A percentile compares a stretch with the other conserved stretches of the same genome.
phyloP scores from a whole-genome alignment of 2,888 invertebrate species.

The Cataglyphis livida region DNA sequence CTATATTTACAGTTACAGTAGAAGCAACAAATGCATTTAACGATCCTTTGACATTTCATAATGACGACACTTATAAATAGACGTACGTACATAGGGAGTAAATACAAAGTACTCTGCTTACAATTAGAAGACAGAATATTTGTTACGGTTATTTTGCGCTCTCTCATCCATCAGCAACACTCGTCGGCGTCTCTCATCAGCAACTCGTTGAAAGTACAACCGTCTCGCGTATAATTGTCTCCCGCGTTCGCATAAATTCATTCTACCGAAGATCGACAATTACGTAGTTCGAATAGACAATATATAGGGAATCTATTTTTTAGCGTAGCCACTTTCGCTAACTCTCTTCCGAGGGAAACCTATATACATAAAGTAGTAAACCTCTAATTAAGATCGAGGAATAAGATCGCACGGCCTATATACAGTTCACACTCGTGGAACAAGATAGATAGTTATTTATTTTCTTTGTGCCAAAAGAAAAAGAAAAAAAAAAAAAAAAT shows the following conservation, averaged over 20 bases:
- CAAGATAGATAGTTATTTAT: constrained; percentile 42
- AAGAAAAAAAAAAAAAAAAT: neutral
- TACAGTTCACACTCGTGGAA: constrained; percentile 24
- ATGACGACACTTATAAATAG: constrained; percentile 24
- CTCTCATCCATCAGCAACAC: constrained; percentile 23
- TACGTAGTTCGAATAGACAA: constrained; percentile 27
- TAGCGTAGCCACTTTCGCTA: constrained; percentile 31
- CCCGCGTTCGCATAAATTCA: constrained; percentile 12
- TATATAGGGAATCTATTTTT: constrained; percentile 39
- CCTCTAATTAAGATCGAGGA: constrained; percentile 20
- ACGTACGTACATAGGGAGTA: constrained; percentile 28
- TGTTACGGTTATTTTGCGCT: constrained; percentile 11
- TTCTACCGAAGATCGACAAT: neutral
- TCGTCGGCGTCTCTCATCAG: constrained; percentile 1
- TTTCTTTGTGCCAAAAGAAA: constrained; percentile 47
- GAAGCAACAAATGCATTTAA: constrained; percentile 30
- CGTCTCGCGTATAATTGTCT: neutral
- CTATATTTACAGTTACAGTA: constrained; percentile 16
- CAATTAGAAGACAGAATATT: constrained; percentile 26
- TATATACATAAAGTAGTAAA: constrained; percentile 8
- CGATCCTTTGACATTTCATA: constrained; percentile 37
- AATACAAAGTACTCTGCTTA: constrained; percentile 43
- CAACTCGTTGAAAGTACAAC: constrained; percentile 51
- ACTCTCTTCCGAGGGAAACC: constrained; percentile 19
- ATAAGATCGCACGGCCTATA: constrained; percentile 48